Evolutionary conservation across 2,888 invertebrate species (phyloP), one percentile per base, ranked within the genome.

Genomic region (Adelphocoris suturalis): DNA sequence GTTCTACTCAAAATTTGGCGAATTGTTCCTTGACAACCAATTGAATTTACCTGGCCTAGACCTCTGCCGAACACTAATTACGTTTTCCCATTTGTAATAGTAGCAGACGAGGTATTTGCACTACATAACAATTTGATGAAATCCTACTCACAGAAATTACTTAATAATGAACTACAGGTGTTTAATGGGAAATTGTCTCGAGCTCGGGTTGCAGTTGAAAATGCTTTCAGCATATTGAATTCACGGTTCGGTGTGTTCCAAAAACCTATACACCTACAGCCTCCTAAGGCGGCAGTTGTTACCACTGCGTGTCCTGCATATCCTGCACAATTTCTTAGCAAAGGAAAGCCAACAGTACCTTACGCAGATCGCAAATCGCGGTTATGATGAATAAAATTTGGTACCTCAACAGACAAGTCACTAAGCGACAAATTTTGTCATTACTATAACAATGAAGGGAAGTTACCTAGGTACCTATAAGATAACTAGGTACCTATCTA

Each of bases 61-160:
- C 57, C 11, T 57, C 16, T 57, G 57, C 57, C 57, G 57, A 57
- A 57, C 16, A 57, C 57, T 57, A 11, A 57, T 57, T 4, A 57
- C 16, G 14, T 57, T 57, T 57, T 57, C 57, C 57, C 11, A 57
- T 57, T 14, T 57, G 57, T 57, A 16, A 4, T 57, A 14, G 57
- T 57, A 14, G 57, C 57, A 57, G 57, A 57, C 57, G 57, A 57
- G 57, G 57, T 16, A 57, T 57, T 57, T 57, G 57, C 57, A 57
- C 57, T 57, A 16, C 57, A 57, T 57, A 57, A 57, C 57, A 57
- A 57, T 57, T 57, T 57, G 16, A 14, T 57, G 57, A 57, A 57
- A 57, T 16, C 48, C 13, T 48, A 48, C 48, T 16, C 57, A 14
- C 57, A 57, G 16, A 57, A 57, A 57, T 57, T 16, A 16, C 16